Conservation (phyloP, 1,140 invertebrate genomes). For the Agraylea sexmaculata region DNA sequence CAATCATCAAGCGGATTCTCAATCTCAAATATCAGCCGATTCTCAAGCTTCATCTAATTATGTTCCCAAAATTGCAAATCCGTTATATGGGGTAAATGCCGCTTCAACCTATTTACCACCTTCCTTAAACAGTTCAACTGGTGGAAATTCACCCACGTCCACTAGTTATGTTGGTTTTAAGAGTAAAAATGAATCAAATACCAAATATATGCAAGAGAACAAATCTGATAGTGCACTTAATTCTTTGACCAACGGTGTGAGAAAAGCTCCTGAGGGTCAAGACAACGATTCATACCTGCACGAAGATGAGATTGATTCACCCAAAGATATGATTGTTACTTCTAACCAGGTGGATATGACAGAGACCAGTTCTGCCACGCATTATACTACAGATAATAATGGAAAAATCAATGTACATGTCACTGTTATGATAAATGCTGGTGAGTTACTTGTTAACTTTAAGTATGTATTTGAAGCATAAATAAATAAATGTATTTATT, state of each 20-base stretch:
- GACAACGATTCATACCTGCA: slow-evolving; percentile 55
- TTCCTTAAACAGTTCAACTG: slow-evolving; percentile 13
- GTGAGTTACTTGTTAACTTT: too few species aligned
- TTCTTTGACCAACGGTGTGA: slow-evolving; percentile 30
- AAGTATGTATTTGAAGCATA: too few species aligned
- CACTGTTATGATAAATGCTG: slow-evolving; percentile 61
- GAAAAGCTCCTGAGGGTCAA: slow-evolving; percentile 64
- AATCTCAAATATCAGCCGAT: slow-evolving; percentile 23
- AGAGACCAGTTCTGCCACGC: slow-evolving; percentile 36
- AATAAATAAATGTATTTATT: too few species aligned
- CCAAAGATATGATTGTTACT: slow-evolving; percentile 31
- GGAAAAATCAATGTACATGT: slow-evolving; percentile 83
- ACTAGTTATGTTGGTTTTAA: slow-evolving; percentile 8
- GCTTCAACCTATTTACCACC: slow-evolving; percentile 35
- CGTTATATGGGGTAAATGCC: slow-evolving; percentile 37
- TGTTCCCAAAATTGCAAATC: slow-evolving; percentile 32
- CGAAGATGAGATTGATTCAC: slow-evolving; percentile 47
- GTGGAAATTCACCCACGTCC: background rate
- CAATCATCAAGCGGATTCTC: slow-evolving; percentile 14
- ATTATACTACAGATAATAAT: slow-evolving; percentile 63
- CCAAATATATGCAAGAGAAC: slow-evolving; percentile 18
- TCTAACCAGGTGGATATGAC: slow-evolving; percentile 32
- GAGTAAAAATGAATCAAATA: slow-evolving; percentile 4
- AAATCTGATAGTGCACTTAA: slow-evolving; percentile 26
- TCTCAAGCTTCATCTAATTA: slow-evolving; percentile 21